Base-by-base conservation (phyloP, 2,888 invertebrate species). In the Synanthedon andrenaeformis region DNA sequence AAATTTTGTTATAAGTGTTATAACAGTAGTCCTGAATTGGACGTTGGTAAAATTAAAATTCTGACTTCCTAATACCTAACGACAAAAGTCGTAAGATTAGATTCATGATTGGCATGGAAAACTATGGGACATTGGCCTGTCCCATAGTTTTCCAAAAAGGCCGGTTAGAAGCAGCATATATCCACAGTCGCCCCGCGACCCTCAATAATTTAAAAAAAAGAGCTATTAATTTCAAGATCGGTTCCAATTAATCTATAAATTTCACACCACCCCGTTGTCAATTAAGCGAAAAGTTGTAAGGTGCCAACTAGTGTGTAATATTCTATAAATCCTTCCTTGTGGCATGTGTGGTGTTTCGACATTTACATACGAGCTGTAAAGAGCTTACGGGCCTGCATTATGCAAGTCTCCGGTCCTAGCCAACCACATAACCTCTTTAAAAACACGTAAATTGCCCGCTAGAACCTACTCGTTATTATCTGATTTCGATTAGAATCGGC, bases 331-430 rank as follows among this genome's bases (percentile, higher is more conserved):
- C 45, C 45, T 45, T 45, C 45, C 45, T 45, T 13, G 45, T 6
- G 45, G 45, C 23, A 49, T 49, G 49, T 17, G 23, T 19, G 45
- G 52, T 17, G 63, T 79, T 76, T 75, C 74, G 74, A 63, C 76
- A 84, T 75, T 73, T 76, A 67, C 76, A 76, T 80, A 70, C 71
- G 70, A 72, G 69, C 70, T 76, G 67, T 68, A 67, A 69, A 74
- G 71, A 77, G 78, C 76, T 82, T 75, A 74, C 76, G 76, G 77
- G 74, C 69, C 72, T 67, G 65, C 63, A 74, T 80, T 79, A 69
- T 76, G 81, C 78, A 83, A 82, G 79, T 64, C 64, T 62, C 62
- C 64, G 64, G 35, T 19, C 35, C 35, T 19, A 49, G 53, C 53
- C 41, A 60, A 57, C 56, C 60, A 60, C 60, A 59, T 63, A 66